These are phyloP conservation scores for Anguilla megastoma DNA, from an alignment of 2,797 vertebrate genomes.

Conservation along the genomic window DNA sequence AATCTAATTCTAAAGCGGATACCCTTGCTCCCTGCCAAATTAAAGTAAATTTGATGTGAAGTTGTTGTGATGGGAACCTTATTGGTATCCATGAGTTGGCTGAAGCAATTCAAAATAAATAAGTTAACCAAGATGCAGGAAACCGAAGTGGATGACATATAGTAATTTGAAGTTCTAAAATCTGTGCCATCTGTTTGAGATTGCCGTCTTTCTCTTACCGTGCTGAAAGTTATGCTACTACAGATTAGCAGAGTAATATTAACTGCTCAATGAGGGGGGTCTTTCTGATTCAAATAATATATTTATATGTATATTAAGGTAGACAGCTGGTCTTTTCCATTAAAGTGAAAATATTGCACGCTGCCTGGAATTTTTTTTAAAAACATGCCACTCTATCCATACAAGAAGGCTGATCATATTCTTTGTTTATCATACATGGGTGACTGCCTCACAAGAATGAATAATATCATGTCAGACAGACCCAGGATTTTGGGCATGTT, in stretches of 20 bases:
- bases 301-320: too few relatives aligned
- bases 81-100: constrained; percentile 3
- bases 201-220: neutral
- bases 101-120: neutral
- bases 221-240: neutral
- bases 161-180: neutral
- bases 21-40: neutral
- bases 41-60: neutral
- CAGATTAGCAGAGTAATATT: constrained; percentile 4
- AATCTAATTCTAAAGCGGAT: neutral
- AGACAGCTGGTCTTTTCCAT: neutral
- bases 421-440: neutral
- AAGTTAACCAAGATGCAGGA: neutral
- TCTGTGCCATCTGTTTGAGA: neutral
- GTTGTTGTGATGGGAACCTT: constrained; percentile 6
- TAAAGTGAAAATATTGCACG: neutral
- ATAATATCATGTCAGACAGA: neutral
- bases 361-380: neutral
- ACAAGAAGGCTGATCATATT: neutral
- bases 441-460: neutral
- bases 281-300: neutral
- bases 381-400: neutral
- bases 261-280: neutral
- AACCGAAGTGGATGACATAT: constrained; percentile 1
- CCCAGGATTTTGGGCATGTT: neutral